These are phyloP conservation scores for Silurus meridionalis DNA, from an alignment of 2,113 vertebrate species.

Conservation along the genomic window DNA sequence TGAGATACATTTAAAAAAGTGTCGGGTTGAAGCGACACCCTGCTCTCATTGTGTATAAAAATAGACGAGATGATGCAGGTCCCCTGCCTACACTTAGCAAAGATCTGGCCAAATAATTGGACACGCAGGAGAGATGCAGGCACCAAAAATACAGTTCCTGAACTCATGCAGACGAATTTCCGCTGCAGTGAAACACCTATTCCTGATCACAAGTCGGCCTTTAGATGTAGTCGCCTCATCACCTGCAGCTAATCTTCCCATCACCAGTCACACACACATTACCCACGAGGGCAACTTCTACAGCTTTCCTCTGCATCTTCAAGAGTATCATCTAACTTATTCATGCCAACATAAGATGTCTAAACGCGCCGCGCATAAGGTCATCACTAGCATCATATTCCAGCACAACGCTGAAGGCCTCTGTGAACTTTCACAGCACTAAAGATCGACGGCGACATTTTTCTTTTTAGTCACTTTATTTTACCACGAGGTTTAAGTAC, in stretches of 20 bases:
- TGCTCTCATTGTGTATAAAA: conserved; percentile 16
- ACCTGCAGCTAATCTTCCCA: background rate
- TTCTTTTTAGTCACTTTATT: background rate
- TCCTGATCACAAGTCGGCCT: background rate
- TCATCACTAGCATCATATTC: conserved; percentile 7
- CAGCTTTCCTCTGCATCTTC: background rate
- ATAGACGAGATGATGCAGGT: conserved; percentile 33
- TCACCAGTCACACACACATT: background rate
- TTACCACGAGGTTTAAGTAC: background rate
- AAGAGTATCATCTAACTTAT: background rate
- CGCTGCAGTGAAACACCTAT: no score
- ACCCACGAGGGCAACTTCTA: background rate
- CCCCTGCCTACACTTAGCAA: conserved; percentile 26
- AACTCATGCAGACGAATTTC: background rate
- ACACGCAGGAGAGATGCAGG: background rate
- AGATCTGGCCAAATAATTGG: background rate
- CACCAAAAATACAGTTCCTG: background rate
- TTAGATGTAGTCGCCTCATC: background rate
- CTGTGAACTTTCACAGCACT: conserved; percentile 11
- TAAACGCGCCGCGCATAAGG: background rate
- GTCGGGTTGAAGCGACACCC: background rate
- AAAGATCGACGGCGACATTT: background rate
- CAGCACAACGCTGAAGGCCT: background rate
- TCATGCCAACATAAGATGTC: background rate
- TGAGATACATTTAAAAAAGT: background rate